Conservation (phyloP, 2,888 invertebrate genomes). For the Leptinotarsa rubiginosa region DNA sequence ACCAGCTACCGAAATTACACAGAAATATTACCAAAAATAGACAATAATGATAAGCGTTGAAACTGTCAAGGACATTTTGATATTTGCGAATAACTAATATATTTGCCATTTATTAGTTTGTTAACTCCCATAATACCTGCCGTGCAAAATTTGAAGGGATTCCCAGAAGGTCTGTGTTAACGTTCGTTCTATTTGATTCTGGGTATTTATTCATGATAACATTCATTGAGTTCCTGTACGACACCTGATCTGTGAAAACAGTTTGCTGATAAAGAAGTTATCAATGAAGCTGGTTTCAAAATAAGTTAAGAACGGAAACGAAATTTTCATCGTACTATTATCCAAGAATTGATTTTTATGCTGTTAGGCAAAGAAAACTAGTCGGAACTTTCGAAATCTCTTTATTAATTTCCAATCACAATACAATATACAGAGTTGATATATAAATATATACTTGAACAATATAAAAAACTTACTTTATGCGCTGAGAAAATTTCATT, state of each 20-base stretch:
- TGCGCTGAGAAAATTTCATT: too few species aligned
- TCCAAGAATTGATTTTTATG: too few species aligned
- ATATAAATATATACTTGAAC: too few species aligned
- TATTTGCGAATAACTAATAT: background rate
- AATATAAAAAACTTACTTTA: too few species aligned
- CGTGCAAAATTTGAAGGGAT: background rate
- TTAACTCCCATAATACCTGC: too few species aligned
- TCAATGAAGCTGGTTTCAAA: background rate
- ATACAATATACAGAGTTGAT: too few species aligned
- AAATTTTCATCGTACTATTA: too few species aligned
- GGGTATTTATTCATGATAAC: constrained; percentile 8
- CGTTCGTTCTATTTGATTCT: background rate
- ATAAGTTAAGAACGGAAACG: background rate
- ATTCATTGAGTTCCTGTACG: constrained; percentile 8
- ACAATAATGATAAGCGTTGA: background rate
- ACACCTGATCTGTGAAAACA: constrained; percentile 17
- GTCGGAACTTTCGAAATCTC: too few species aligned
- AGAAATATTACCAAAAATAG: background rate
- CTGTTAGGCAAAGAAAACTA: too few species aligned
- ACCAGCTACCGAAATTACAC: background rate
- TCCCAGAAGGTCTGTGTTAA: background rate
- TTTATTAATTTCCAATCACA: too few species aligned
- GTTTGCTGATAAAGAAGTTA: constrained; percentile 10
- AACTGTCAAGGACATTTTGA: background rate
- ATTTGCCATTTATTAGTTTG: background rate